Conservation (phyloP, 2,888 invertebrate genomes). For the Crocallis elinguaria region DNA sequence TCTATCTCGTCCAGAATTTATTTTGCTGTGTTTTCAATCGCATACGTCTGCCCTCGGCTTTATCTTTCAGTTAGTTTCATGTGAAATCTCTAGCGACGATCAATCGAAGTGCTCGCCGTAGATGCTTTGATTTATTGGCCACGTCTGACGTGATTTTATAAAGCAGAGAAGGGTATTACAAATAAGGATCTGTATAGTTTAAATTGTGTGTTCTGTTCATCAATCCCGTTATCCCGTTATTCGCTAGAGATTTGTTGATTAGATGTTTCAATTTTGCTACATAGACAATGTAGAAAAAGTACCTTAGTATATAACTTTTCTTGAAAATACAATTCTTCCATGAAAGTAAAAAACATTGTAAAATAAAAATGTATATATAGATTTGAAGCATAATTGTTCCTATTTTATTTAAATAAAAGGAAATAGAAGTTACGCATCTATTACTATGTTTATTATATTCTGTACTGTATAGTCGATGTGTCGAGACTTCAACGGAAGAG, state of each 20-base stretch:
- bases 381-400: too few relatives aligned
- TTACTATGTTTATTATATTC: too few relatives aligned
- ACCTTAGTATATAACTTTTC: too few relatives aligned
- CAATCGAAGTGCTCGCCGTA: constrained; percentile 19
- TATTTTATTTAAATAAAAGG: too few relatives aligned
- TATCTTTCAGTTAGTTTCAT: constrained; percentile 15
- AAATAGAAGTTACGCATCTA: too few relatives aligned
- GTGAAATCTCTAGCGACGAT: constrained; percentile 20
- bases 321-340: too few relatives aligned
- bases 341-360: too few relatives aligned
- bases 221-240: constrained; percentile 11
- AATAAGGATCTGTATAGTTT: constrained; percentile 14
- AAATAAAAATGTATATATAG: too few relatives aligned
- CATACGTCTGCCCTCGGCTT: constrained; percentile 10
- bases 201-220: constrained; percentile 12
- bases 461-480: too few relatives aligned
- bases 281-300: too few relatives aligned
- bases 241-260: constrained; percentile 8
- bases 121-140: constrained; percentile 34
- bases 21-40: constrained; percentile 25
- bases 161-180: constrained; percentile 19
- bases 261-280: neutral
- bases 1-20: constrained; percentile 34
- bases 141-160: constrained; percentile 25
- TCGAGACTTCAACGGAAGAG: too few relatives aligned